These are phyloP conservation scores for Oreortyx pictus DNA, from an alignment of 2,797 vertebrate genomes.

Conservation along the genomic window DNA sequence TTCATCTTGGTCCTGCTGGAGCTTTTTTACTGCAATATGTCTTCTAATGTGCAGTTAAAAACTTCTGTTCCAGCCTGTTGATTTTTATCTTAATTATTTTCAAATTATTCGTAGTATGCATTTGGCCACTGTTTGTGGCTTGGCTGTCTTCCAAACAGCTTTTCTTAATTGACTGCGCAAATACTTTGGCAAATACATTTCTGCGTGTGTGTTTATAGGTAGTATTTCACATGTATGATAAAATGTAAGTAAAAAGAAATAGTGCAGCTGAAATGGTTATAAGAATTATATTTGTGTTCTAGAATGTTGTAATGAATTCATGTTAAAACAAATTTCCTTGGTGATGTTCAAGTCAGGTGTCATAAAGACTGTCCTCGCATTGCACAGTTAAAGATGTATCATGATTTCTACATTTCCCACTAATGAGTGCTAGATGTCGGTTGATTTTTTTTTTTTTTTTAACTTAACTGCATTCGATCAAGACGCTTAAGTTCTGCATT, in stretches of 20 bases:
- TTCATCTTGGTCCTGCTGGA: not conserved
- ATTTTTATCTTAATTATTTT: not conserved
- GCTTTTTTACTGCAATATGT: not conserved
- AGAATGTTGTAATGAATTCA: not conserved
- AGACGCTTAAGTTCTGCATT: not conserved
- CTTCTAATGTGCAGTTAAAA: not conserved
- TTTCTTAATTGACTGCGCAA: not conserved
- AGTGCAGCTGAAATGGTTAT: not conserved
- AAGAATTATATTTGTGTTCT: not conserved
- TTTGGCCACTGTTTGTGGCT: not conserved
- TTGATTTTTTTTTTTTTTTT: accelerated
- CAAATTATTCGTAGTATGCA: too few species aligned
- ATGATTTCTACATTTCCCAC: not conserved
- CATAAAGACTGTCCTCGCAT: not conserved
- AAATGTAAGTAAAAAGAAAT: slow-evolving; percentile 6
- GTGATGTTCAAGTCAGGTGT: not conserved
- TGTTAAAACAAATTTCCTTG: not conserved
- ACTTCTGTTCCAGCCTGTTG: not conserved
- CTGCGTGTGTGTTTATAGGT: not conserved
- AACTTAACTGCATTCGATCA: too few species aligned
- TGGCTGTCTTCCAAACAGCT: not conserved
- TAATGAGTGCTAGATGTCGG: not conserved
- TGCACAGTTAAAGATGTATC: not conserved
- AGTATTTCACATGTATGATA: not conserved
- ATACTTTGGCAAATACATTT: not conserved